Percentiles rank a stretch among this genome's conserved stretches.
Evolutionary conservation across 2,888 invertebrate genomes (phyloP).

Genomic region (Spicauda simplicius): DNA sequence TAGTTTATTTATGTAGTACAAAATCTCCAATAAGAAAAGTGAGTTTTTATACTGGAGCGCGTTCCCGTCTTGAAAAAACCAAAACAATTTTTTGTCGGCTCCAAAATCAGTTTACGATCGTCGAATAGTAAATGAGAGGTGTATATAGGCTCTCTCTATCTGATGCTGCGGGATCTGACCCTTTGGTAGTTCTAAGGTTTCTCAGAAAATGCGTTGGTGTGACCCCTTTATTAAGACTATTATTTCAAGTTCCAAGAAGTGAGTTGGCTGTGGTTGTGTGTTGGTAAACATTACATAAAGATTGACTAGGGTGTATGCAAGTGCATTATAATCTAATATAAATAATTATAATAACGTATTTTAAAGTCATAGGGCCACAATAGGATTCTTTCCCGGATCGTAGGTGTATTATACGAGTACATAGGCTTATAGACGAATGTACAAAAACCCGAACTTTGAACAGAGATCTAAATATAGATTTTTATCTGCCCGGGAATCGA

Average conservation of each 20-base stretch:
- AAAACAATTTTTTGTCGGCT: conserved; percentile 79
- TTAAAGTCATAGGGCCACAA: too few relatives aligned
- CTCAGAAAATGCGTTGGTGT: conserved; percentile 59
- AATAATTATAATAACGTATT: too few relatives aligned
- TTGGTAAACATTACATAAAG: background rate
- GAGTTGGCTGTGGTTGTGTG: background rate
- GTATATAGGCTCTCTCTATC: conserved; percentile 48
- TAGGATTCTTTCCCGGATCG: too few relatives aligned
- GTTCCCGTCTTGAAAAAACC: conserved; percentile 69
- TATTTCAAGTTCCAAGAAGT: conserved; percentile 46
- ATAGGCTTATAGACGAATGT: too few relatives aligned
- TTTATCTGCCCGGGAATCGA: too few relatives aligned
- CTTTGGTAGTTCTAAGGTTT: conserved; percentile 65
- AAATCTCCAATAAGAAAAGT: conserved; percentile 70
- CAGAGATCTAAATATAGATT: too few relatives aligned
- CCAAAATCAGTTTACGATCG: conserved; percentile 80
- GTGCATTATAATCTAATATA: too few relatives aligned
- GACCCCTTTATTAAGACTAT: conserved; percentile 39
- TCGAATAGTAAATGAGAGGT: conserved; percentile 73
- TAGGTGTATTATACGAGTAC: too few relatives aligned
- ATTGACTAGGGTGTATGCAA: too few relatives aligned
- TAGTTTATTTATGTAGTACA: conserved; percentile 77
- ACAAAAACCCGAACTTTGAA: too few relatives aligned
- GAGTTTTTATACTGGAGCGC: conserved; percentile 55
- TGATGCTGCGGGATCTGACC: conserved; percentile 64